Evolutionary conservation across 1,140 invertebrate species (phyloP).

Genomic region (Pectinophora gossypiella): DNA sequence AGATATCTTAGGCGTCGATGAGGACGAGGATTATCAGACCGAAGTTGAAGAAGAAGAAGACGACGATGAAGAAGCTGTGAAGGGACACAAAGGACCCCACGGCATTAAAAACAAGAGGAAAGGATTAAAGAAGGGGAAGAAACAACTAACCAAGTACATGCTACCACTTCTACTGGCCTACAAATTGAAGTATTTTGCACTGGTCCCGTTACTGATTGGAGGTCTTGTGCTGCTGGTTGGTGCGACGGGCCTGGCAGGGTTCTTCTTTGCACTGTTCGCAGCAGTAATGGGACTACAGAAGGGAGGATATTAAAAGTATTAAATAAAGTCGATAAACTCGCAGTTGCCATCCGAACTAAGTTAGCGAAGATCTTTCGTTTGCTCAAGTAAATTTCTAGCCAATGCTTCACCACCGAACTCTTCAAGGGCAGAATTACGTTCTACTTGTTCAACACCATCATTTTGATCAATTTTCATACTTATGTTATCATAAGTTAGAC

Average conservation of each 20-base stretch:
- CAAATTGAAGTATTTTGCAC: conserved; percentile 87
- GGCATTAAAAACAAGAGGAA: conserved; percentile 33
- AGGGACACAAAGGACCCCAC: conserved; percentile 14
- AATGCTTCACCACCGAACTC: not conserved
- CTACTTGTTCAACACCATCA: no score
- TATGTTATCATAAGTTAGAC: no score
- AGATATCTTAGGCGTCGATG: conserved; percentile 58
- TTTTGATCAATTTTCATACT: no score
- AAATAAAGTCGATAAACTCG: conserved; percentile 51
- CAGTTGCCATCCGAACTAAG: conserved; percentile 57
- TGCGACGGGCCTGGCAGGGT: conserved; percentile 86
- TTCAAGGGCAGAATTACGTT: not conserved
- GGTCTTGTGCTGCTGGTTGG: conserved; percentile 83
- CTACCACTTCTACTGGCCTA: conserved; percentile 86
- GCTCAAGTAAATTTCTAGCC: not conserved
- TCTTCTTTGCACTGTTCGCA: conserved; percentile 89
- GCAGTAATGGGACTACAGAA: conserved; percentile 77
- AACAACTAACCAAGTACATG: conserved; percentile 82
- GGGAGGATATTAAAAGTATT: conserved; percentile 43
- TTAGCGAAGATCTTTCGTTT: conserved; percentile 15
- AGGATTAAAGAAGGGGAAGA: conserved; percentile 53
- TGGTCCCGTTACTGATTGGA: conserved; percentile 85
- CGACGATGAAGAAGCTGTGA: conserved; percentile 31
- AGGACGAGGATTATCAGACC: conserved; percentile 49
- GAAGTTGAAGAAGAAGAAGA: conserved; percentile 49